Base-by-base conservation (phyloP, 2,888 invertebrate species). In the Falcaria lacertinaria region DNA sequence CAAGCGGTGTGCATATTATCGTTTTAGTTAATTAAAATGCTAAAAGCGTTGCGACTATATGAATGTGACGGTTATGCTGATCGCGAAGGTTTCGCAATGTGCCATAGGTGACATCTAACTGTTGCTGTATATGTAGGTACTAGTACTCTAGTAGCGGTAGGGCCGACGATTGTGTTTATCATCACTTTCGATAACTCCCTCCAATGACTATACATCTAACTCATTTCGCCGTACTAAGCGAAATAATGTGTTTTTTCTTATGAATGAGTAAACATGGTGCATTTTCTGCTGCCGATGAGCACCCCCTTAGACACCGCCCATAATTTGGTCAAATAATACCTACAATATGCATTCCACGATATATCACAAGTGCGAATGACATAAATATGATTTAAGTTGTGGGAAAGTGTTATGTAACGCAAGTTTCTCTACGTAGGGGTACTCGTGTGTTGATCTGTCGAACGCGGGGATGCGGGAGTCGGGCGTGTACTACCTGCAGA, bases 401-500 rank as follows among this genome's bases (percentile, higher is more conserved):
- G 2, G 22, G n/a, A n/a, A n/a, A 19, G 6, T 19, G 7, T 28
- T 28, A 11, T 11, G 8, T 11, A 28, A 11, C 1, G 11, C 11
- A 11, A 11, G 28, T 42, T 41, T 33, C 56, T 50, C 52, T 64
- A 90, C 91, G 44, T 87, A 96, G 95, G 97, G 96, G 4, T 96
- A 94, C 71, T 97, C 96, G 11, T 97, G 97, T 74, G 93, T 95
- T 44, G 97, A 97, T 75, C 90, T 97, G 37, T 84, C 94, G 52
- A 95, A 94, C 66, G 95, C 94, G 34, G 97, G 97, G 19, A 96
- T 96, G 94, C 90, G 94, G 48, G 94, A 95, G 60, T 96, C 95
- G 15, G 96, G 96, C 16, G 95, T 97, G 0, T 97, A 95, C 80
- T 97, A 97, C 73, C 89, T 97, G 43, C 96, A 96, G 89, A 97